Evolutionary conservation across 2,888 invertebrate genomes (phyloP).

Genomic region (Amiota minor): DNA sequence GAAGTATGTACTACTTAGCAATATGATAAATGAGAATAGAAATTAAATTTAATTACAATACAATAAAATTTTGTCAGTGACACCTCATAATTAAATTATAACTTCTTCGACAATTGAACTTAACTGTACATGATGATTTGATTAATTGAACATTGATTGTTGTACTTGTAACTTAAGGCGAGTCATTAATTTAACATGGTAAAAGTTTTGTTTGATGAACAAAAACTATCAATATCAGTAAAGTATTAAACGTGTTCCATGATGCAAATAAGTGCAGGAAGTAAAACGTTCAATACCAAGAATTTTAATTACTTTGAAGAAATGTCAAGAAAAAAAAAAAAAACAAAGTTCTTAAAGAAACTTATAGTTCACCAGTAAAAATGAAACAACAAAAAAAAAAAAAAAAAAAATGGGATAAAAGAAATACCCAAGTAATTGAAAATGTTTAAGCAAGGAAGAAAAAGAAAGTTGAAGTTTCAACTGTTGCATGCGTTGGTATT

Average conservation of each 20-base stretch:
- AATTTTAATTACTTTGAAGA: conserved; percentile 49
- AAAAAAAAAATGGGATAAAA: not conserved
- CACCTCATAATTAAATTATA: no score
- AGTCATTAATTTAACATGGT: conserved; percentile 13
- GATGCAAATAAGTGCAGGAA: not conserved
- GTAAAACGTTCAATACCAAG: not conserved
- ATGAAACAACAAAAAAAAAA: not conserved
- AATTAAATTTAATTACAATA: no score
- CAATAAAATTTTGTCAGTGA: no score
- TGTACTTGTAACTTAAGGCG: conserved; percentile 34
- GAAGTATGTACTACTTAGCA: no score
- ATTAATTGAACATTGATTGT: conserved; percentile 66
- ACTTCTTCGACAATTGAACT: no score
- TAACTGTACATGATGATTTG: conserved; percentile 31
- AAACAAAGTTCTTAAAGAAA: not conserved
- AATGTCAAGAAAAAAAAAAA: not conserved
- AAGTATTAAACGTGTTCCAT: conserved; percentile 1
- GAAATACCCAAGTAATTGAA: conserved; percentile 3
- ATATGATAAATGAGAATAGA: no score
- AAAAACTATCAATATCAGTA: not conserved
- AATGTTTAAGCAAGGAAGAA: not conserved
- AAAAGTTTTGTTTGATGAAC: no score
- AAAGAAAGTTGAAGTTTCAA: not conserved
- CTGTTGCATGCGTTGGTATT: not conserved
- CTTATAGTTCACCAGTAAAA: not conserved